Evolutionary conservation across 2,888 invertebrate species (phyloP).

Genomic region (Cheilosia soror): DNA sequence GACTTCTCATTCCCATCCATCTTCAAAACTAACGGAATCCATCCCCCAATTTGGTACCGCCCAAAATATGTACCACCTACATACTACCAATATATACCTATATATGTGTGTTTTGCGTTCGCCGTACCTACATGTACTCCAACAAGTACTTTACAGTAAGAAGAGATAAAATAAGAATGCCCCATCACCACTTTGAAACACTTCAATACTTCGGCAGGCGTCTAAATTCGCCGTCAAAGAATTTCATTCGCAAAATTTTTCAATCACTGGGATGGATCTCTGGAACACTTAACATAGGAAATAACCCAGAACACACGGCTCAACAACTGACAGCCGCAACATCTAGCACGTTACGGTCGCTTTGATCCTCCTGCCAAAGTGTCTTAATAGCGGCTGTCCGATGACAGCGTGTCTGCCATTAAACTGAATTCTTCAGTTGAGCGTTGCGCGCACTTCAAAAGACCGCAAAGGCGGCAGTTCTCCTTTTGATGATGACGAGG

Average conservation of each 20-base stretch:
- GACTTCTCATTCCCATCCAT: not conserved
- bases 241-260: conserved; percentile 62
- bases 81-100: not conserved
- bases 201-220: conserved; percentile 59
- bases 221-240: conserved; percentile 67
- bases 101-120: not conserved
- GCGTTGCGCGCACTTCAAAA: conserved; percentile 67
- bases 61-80: not conserved
- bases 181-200: conserved; percentile 52
- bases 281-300: conserved; percentile 72
- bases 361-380: conserved; percentile 74
- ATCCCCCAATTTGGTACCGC: conserved; percentile 17
- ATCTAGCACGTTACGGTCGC: conserved; percentile 71
- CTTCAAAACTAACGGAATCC: not conserved
- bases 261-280: conserved; percentile 59
- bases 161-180: not conserved
- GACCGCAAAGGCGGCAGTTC: conserved; percentile 56
- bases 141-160: not conserved
- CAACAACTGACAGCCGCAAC: conserved; percentile 65
- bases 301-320: conserved; percentile 67
- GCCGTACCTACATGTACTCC: not conserved
- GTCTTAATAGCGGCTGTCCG: conserved; percentile 72
- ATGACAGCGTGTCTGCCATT: conserved; percentile 74
- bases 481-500: conserved; percentile 45
- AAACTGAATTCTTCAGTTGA: conserved; percentile 64